phyloP scores from a whole-genome alignment of 2,797 vertebrate genomes.

The Petrocephalus schoutedeni region DNA sequence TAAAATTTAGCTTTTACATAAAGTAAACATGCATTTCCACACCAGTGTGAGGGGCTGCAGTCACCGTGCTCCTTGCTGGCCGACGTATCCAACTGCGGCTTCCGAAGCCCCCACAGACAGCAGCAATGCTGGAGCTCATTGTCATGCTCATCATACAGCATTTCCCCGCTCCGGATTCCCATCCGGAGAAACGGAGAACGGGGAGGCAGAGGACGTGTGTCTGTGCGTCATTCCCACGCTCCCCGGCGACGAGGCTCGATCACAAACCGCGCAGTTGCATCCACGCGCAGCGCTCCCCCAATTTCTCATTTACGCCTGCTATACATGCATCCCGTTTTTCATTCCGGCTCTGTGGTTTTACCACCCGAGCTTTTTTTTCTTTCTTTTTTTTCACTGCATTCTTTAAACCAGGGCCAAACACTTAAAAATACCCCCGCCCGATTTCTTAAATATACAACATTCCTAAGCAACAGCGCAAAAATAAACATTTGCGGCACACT shows the following conservation, averaged over 20 bases:
- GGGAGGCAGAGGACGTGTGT: neutral
- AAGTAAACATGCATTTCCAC: neutral
- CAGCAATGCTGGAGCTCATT: constrained; percentile 22
- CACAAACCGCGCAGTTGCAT: neutral
- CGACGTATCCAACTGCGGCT: neutral
- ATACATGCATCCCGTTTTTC: constrained; percentile 35
- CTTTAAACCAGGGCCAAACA: constrained; percentile 33
- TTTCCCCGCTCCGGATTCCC: neutral
- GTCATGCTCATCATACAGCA: constrained; percentile 24
- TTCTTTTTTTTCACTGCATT: constrained; percentile 34
- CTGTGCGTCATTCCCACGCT: neutral
- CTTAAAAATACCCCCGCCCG: constrained; percentile 28
- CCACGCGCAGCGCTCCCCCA: neutral
- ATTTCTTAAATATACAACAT: constrained; percentile 38
- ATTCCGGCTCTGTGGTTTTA: constrained; percentile 26
- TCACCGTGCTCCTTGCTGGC: neutral
- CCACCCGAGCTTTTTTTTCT: constrained; percentile 14
- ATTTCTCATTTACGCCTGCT: neutral
- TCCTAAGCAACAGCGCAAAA: constrained; percentile 39
- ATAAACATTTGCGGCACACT: constrained; percentile 25
- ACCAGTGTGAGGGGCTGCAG: neutral
- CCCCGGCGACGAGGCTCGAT: neutral
- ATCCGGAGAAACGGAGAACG: neutral
- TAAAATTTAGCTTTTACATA: neutral
- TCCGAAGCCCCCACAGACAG: neutral